These are phyloP conservation scores for Anniella stebbinsi DNA, from an alignment of 2,797 vertebrate species.

Conservation along the genomic window DNA sequence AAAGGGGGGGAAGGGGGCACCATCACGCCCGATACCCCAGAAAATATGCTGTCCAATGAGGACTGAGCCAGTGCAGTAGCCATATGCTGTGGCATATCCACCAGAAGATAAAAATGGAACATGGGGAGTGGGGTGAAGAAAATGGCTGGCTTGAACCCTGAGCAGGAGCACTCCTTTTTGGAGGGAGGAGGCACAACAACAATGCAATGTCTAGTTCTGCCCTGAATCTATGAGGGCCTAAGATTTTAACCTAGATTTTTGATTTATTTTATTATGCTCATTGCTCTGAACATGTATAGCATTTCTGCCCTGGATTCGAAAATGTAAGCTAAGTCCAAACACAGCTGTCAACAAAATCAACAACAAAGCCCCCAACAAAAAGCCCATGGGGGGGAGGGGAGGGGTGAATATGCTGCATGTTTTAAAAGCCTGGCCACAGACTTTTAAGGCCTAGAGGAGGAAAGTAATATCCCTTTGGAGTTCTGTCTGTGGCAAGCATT, in stretches of 20 bases:
- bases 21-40: neutral
- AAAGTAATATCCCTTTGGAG: slow-evolving; percentile 64
- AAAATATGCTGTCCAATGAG: neutral
- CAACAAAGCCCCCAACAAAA: slow-evolving; percentile 68
- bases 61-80: neutral
- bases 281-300: slow-evolving; percentile 49
- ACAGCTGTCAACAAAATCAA: slow-evolving; percentile 72
- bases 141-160: neutral
- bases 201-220: neutral
- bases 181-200: neutral
- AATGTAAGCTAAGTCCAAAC: slow-evolving; percentile 67
- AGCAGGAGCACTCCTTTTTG: neutral
- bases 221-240: neutral
- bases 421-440: slow-evolving; percentile 60
- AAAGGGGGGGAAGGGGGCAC: neutral
- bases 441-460: slow-evolving; percentile 61
- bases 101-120: neutral
- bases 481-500: slow-evolving; percentile 63
- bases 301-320: rapidly evolving
- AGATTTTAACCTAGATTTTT: neutral
- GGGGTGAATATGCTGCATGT: slow-evolving; percentile 65
- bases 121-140: neutral
- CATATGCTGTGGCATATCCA: neutral
- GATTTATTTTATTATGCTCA: slow-evolving; percentile 11
- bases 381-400: slow-evolving; percentile 42